phyloP scores from a whole-genome alignment of 2,797 vertebrate species.

The Sebastes dallii region DNA sequence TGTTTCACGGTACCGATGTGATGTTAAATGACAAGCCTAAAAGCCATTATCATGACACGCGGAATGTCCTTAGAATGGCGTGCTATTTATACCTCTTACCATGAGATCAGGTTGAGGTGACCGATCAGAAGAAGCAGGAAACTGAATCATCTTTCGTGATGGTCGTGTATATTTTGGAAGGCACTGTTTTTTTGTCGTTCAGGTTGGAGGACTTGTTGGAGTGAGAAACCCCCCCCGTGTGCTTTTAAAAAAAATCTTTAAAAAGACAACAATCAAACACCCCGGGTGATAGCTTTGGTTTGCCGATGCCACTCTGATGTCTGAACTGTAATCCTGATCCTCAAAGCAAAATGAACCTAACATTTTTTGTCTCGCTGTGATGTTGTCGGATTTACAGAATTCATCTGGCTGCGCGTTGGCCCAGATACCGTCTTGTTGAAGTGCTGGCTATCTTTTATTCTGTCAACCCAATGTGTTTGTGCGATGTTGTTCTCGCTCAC shows the following conservation, averaged over 20 bases:
- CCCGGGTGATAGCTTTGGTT: neutral
- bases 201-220: neutral
- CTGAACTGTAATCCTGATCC: slow-evolving; percentile 41
- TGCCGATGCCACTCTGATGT: slow-evolving; percentile 32
- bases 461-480: slow-evolving; percentile 59
- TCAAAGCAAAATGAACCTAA: slow-evolving; percentile 38
- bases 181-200: neutral
- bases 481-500: slow-evolving; percentile 51
- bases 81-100: too few species aligned
- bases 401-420: slow-evolving; percentile 30
- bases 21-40: too few species aligned
- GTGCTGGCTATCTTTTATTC: slow-evolving; percentile 61
- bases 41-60: too few species aligned
- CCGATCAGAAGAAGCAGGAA: neutral
- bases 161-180: neutral
- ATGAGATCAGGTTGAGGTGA: neutral
- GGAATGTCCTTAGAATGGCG: too few species aligned
- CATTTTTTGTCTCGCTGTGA: slow-evolving; percentile 24
- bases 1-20: too few species aligned
- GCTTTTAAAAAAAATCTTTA: neutral
- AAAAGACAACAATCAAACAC: slow-evolving; percentile 20
- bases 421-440: slow-evolving; percentile 59
- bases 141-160: neutral
- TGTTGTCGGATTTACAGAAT: slow-evolving; percentile 51
- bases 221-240: neutral